Percentiles rank a stretch among this genome's conserved stretches.
Evolutionary conservation across 2,797 vertebrate genomes (phyloP).

Genomic region (Sarcoramphus papa): DNA sequence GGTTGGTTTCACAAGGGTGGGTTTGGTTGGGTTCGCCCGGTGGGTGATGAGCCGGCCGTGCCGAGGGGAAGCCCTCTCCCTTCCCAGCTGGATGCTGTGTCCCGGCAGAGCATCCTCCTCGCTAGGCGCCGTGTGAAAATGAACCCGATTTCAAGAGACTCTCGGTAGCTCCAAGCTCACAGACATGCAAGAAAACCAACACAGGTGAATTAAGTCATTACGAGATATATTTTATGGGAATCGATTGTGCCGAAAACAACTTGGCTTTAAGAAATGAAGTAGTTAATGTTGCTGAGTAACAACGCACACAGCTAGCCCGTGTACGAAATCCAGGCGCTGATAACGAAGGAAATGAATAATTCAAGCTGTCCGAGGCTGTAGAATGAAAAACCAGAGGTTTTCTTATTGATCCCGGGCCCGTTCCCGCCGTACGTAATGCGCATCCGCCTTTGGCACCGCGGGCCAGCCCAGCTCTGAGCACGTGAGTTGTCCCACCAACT

Average conservation of each 20-base stretch:
- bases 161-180: background rate
- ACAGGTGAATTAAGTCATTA: background rate
- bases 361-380: background rate
- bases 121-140: rapidly evolving
- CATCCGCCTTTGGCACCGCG: rapidly evolving
- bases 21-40: background rate
- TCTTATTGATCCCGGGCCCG: background rate
- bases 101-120: background rate
- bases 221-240: background rate
- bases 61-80: background rate
- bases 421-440: background rate
- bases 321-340: background rate
- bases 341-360: background rate
- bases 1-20: background rate
- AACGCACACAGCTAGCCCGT: background rate
- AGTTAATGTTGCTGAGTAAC: background rate
- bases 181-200: background rate
- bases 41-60: background rate
- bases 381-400: background rate
- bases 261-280: background rate
- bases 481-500: rapidly evolving
- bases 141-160: background rate
- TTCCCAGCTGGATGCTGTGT: background rate
- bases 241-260: too few relatives aligned
- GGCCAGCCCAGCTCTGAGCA: background rate